These are phyloP conservation scores for Lethocerus indicus DNA, from an alignment of 1,140 invertebrate species.

Conservation along the genomic window DNA sequence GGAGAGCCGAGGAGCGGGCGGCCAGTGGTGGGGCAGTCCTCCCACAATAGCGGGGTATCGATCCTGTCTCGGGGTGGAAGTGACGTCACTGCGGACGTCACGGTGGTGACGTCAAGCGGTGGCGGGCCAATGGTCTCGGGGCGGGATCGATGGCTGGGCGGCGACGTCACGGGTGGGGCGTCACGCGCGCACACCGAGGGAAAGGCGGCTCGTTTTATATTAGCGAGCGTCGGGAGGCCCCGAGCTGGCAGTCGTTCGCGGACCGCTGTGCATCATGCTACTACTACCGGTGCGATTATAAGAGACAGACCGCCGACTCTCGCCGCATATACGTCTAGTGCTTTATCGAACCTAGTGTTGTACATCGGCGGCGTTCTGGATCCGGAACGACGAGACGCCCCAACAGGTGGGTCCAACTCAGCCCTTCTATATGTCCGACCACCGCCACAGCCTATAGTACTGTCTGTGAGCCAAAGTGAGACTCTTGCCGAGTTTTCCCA, in stretches of 20 bases:
- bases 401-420: too few relatives aligned
- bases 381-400: too few relatives aligned
- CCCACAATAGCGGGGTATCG: conserved; percentile 1
- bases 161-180: conserved; percentile 5
- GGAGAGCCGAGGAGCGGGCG: background rate
- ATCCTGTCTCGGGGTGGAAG: background rate
- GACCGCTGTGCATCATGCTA: too few relatives aligned
- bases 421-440: too few relatives aligned
- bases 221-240: conserved; percentile 7
- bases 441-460: too few relatives aligned
- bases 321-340: too few relatives aligned
- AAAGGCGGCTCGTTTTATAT: conserved; percentile 11
- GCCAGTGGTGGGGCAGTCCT: background rate
- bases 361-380: too few relatives aligned
- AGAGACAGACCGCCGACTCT: too few relatives aligned
- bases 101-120: background rate
- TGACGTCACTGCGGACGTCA: conserved; percentile 3
- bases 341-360: too few relatives aligned
- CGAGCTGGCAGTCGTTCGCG: conserved; percentile 10
- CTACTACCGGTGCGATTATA: too few relatives aligned
- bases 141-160: background rate
- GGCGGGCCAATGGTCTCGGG: conserved; percentile 3
- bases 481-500: too few relatives aligned
- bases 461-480: too few relatives aligned
- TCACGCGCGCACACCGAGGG: conserved; percentile 1